Conservation (phyloP, 2,797 vertebrate genomes). For the Lateolabrax maculatus region DNA sequence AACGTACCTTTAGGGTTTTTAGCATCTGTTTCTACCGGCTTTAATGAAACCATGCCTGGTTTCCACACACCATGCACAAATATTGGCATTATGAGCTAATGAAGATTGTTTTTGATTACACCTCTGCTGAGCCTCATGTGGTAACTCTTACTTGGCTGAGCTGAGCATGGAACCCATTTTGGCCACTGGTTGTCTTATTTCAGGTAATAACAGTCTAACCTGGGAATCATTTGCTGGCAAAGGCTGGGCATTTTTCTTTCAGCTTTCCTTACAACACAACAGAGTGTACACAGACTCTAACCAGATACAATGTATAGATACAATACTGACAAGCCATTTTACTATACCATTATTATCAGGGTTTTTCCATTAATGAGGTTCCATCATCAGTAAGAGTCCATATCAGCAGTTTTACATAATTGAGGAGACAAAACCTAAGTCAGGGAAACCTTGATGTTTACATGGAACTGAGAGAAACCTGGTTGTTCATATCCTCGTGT, state of each 20-base stretch:
- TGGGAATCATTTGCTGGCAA: conserved; percentile 76
- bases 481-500: no score
- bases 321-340: neutral
- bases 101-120: conserved; percentile 64
- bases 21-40: conserved; percentile 16
- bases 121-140: conserved; percentile 75
- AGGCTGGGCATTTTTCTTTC: conserved; percentile 46
- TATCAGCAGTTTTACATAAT: neutral
- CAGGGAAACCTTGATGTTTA: no score
- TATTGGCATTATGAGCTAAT: conserved; percentile 67
- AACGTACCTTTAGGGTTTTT: conserved; percentile 17
- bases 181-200: conserved; percentile 62
- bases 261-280: conserved; percentile 30
- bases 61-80: conserved; percentile 36
- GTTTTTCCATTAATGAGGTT: neutral
- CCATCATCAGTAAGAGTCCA: neutral
- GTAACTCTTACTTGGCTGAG: conserved; percentile 74
- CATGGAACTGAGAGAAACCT: neutral
- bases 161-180: conserved; percentile 82
- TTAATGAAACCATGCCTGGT: conserved; percentile 18
- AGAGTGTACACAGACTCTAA: neutral
- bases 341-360: neutral
- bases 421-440: neutral
- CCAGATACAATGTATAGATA: neutral
- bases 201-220: conserved; percentile 64